Conservation (phyloP, 2,888 invertebrate species). For the Patella depressa region DNA sequence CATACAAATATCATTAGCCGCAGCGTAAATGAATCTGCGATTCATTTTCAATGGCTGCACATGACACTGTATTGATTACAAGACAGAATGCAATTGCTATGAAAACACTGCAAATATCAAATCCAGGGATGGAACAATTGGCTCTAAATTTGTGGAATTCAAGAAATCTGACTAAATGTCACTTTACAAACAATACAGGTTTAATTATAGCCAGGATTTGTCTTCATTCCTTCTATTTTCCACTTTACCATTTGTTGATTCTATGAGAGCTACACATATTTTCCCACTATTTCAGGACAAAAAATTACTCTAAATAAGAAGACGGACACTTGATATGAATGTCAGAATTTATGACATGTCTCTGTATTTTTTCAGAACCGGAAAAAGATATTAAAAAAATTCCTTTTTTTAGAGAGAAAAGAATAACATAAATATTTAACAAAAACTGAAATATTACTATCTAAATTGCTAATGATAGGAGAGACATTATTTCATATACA, state of each 20-base stretch:
- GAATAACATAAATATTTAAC: no score
- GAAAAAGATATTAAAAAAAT: no score
- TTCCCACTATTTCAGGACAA: neutral
- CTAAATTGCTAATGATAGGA: no score
- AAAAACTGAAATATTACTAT: no score
- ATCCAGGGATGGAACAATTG: conserved; percentile 13
- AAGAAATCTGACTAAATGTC: conserved; percentile 13
- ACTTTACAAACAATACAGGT: conserved; percentile 9
- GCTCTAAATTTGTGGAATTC: conserved; percentile 13
- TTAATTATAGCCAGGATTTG: conserved; percentile 4
- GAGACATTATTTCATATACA: no score
- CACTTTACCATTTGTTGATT: conserved; percentile 5
- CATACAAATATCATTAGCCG: conserved; percentile 23
- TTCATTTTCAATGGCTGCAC: conserved; percentile 23
- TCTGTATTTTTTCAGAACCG: neutral
- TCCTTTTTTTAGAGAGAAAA: no score
- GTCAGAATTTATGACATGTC: neutral
- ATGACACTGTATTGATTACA: conserved; percentile 23
- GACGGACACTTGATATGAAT: conserved; percentile 1
- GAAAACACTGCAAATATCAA: conserved; percentile 20
- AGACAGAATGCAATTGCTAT: conserved; percentile 11
- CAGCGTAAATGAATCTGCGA: conserved; percentile 24
- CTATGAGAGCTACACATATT: neutral
- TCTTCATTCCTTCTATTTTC: conserved; percentile 2
- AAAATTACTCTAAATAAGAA: conserved; percentile 3